These are phyloP conservation scores for Lucilia sericata DNA, from an alignment of 1,140 invertebrate genomes.

Conservation along the genomic window DNA sequence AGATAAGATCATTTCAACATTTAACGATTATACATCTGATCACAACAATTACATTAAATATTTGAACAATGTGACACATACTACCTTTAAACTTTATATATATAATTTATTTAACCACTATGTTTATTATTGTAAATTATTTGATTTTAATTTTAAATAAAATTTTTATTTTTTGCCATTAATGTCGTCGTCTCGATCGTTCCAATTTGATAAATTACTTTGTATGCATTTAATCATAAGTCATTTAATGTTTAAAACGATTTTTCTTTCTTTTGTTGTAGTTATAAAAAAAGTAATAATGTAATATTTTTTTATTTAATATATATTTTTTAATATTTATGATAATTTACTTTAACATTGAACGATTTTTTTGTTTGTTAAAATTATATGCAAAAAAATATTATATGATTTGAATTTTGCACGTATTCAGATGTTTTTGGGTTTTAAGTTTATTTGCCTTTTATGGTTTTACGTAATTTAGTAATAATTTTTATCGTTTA, in stretches of 20 bases:
- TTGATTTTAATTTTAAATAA: not conserved
- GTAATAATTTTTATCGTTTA: slow-evolving; percentile 5
- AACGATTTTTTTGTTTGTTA: not conserved
- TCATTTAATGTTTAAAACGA: not conserved
- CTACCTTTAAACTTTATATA: no score
- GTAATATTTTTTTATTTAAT: not conserved
- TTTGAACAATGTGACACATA: not conserved
- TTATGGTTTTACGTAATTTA: not conserved
- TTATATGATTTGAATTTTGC: not conserved
- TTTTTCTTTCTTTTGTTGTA: not conserved
- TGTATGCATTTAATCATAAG: slow-evolving; percentile 40
- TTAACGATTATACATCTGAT: no score
- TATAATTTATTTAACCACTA: no score
- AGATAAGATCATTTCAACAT: no score
- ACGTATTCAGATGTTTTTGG: not conserved
- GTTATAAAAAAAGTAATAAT: not conserved
- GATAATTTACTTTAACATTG: slow-evolving; percentile 36
- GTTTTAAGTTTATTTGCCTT: not conserved
- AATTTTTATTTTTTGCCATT: not conserved
- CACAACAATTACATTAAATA: not conserved
- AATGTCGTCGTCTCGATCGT: slow-evolving; percentile 35
- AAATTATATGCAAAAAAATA: not conserved
- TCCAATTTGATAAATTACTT: slow-evolving; percentile 46
- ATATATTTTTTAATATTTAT: slow-evolving; percentile 22
- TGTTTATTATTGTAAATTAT: not conserved